Percentiles rank a stretch among this genome's conserved stretches.
Conservation (phyloP, 2,113 vertebrate species). For the Petaurus breviceps region DNA sequence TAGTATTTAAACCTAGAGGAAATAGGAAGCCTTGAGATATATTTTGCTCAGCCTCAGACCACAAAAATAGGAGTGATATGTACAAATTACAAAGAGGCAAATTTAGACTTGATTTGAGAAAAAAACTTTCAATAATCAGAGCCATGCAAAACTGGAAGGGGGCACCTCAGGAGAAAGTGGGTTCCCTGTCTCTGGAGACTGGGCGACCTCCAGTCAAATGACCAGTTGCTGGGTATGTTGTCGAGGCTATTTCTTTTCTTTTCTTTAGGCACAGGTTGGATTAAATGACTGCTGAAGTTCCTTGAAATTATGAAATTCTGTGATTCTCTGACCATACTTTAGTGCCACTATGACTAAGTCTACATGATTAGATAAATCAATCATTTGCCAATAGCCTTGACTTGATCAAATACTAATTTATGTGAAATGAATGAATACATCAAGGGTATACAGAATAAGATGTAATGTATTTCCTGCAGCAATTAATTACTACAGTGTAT, state of each 20-base stretch:
- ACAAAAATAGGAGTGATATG: neutral
- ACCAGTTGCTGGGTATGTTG: neutral
- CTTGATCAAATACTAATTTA: neutral
- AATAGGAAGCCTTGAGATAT: neutral
- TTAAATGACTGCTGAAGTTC: neutral
- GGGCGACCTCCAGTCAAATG: neutral
- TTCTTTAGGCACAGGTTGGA: neutral
- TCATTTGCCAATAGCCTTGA: neutral
- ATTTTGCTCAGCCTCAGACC: neutral
- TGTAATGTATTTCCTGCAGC: neutral
- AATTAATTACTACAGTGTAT: neutral
- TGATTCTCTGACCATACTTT: neutral
- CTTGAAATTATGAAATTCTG: neutral
- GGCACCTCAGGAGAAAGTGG: neutral
- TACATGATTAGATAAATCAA: neutral
- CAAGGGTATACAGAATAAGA: neutral
- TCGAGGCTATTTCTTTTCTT: neutral
- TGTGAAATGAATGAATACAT: neutral
- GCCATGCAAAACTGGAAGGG: neutral
- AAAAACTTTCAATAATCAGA: neutral
- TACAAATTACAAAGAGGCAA: neutral
- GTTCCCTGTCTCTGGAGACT: neutral
- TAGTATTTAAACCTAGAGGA: neutral
- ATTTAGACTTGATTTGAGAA: neutral
- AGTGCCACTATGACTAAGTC: neutral